Percentiles rank a stretch among this genome's conserved stretches.
Evolutionary conservation across 2,113 vertebrate genomes (phyloP).

Genomic region (Motacilla alba): DNA sequence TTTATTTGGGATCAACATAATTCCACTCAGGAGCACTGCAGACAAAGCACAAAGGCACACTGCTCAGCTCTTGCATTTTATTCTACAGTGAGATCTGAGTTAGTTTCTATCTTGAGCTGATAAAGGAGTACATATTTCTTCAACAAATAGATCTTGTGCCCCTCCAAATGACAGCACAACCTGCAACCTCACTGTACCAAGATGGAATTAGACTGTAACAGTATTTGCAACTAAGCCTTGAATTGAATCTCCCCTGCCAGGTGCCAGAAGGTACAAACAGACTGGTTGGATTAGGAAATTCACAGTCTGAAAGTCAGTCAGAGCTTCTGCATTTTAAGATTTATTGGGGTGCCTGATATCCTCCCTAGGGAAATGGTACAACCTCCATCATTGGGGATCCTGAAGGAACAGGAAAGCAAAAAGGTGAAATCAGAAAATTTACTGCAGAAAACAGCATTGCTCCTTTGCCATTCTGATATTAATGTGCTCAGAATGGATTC

Average conservation of each 20-base stretch:
- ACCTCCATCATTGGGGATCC: not conserved
- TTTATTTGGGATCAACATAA: conserved; percentile 67
- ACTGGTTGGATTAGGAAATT: not conserved
- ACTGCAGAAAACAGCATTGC: not conserved
- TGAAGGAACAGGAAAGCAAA: not conserved
- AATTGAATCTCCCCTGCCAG: not conserved
- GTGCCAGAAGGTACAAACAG: not conserved
- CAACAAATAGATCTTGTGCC: not conserved
- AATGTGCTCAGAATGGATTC: not conserved
- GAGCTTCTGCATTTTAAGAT: not conserved
- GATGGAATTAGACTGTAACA: not conserved
- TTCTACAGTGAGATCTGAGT: not conserved
- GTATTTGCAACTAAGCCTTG: not conserved
- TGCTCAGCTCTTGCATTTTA: not conserved
- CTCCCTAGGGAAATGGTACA: not conserved
- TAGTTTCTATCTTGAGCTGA: not conserved
- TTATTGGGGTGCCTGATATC: not conserved
- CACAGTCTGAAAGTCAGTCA: not conserved
- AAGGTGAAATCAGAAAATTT: not conserved
- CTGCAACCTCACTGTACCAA: not conserved
- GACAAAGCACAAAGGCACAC: conserved; percentile 3
- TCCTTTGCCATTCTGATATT: not conserved
- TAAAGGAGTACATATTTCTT: not conserved
- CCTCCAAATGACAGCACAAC: not conserved
- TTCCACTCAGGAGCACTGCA: conserved; percentile 83